Base-by-base conservation (phyloP, 1,140 invertebrate genomes). In the Pentalonia nigronervosa region DNA sequence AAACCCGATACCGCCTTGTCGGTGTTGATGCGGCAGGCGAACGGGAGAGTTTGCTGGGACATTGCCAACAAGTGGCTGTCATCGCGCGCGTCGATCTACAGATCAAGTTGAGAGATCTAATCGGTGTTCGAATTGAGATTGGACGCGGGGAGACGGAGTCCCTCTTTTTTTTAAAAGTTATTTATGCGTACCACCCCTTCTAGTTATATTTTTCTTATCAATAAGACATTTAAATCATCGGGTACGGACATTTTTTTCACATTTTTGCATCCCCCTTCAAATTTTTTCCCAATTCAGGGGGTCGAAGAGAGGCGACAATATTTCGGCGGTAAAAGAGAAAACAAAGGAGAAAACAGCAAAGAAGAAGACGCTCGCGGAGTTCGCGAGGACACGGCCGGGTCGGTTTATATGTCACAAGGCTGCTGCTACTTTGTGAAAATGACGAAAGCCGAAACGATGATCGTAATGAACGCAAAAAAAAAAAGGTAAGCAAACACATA, bases 401-500 rank as follows among this genome's bases (percentile, higher is more conserved):
- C 50, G 90, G 83, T 92, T 92, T 92, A 92, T 41, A 41, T 56
- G 91, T 93, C 91, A 84, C 91, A 93, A 93, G 91, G 91, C 91
- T 93, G 41, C 25, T 81, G 41, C 50, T 21, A 41, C 41, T 41
- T 41, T 41, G 50, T 50, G 81, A 50, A 81, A 93, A 93, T 83
- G 67, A 93, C 48, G 91, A 53, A 93, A 93, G 76, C 86, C 41
- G 81, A 20, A 53, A 81, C 76, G 41, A 92, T 50, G 83, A 76
- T 56, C 90, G 90, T 41, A 84, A 56, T 56, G 86, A 86, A 93
- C 21, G 48, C 41, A 84, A 36, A 9, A 91, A 91, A 81, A 90
- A 36, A 90, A 76, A 76, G n/a, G 60, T 14, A 67, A 67, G 60
- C 25, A 36, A 50, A 92, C 36, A 41, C n/a, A 56, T 6, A 50